Percentiles rank a stretch among this genome's conserved stretches.
These are phyloP conservation scores for Hyppa rectilinea DNA, from an alignment of 2,888 invertebrate species.

Conservation along the genomic window DNA sequence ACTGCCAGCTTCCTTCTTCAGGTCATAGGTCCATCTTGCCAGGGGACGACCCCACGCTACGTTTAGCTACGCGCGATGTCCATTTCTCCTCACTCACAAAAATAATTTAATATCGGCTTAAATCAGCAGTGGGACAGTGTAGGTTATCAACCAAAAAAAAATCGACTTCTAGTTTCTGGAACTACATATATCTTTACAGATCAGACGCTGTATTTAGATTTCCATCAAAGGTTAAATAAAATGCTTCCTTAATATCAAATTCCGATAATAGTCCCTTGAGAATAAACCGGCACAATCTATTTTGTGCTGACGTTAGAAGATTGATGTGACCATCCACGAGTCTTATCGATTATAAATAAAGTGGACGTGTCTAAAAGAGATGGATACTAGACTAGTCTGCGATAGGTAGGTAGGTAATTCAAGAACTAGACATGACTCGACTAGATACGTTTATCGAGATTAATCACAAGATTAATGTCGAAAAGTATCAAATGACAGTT, in stretches of 20 bases:
- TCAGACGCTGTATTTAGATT: constrained; percentile 19
- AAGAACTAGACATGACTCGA: background rate
- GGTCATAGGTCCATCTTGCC: too few relatives aligned
- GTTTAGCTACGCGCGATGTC: too few relatives aligned
- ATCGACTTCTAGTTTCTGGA: constrained; percentile 20
- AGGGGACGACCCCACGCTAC: too few relatives aligned
- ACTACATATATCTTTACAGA: background rate
- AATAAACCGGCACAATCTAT: constrained; percentile 27
- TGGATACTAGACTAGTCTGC: background rate
- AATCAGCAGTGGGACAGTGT: too few relatives aligned
- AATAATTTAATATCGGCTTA: too few relatives aligned
- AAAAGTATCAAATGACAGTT: too few relatives aligned
- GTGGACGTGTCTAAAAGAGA: background rate
- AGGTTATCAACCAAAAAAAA: too few relatives aligned
- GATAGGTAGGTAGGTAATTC: background rate
- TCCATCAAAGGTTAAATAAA: constrained; percentile 9
- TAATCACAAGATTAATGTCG: too few relatives aligned
- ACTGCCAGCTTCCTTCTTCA: too few relatives aligned
- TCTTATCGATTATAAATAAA: constrained; percentile 35
- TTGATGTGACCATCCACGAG: constrained; percentile 22
- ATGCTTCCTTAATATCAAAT: background rate
- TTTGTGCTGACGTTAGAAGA: constrained; percentile 24
- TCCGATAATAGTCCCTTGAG: background rate
- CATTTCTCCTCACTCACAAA: too few relatives aligned
- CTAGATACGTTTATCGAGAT: too few relatives aligned